Percentiles rank a stretch among this genome's conserved stretches.
phyloP scores from a whole-genome alignment of 2,797 vertebrate species.

The Pipistrellus kuhlii region DNA sequence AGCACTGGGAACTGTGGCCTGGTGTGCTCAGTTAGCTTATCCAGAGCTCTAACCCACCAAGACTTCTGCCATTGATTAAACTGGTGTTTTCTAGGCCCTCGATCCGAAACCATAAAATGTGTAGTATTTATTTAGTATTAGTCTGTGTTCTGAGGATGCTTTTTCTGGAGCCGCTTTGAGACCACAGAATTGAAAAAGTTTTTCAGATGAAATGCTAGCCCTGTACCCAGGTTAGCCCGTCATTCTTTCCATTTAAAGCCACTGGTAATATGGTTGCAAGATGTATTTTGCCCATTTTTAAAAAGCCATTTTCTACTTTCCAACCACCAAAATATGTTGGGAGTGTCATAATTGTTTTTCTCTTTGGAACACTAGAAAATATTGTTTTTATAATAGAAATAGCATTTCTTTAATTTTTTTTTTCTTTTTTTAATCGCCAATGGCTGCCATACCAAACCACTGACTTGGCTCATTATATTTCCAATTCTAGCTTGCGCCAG shows the following conservation, averaged over 20 bases:
- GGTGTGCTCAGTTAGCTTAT: not conserved
- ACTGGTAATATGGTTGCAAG: slow-evolving; percentile 73
- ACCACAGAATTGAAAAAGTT: slow-evolving; percentile 82
- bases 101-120: slow-evolving; percentile 73
- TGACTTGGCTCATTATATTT: slow-evolving; percentile 68
- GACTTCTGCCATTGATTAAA: slow-evolving; percentile 55
- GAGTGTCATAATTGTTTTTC: slow-evolving; percentile 80
- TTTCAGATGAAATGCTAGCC: slow-evolving; percentile 79
- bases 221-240: slow-evolving; percentile 68
- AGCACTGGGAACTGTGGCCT: not conserved
- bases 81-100: slow-evolving; percentile 55
- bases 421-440: slow-evolving; percentile 68
- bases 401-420: slow-evolving; percentile 76
- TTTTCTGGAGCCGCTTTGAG: slow-evolving; percentile 83
- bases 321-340: slow-evolving; percentile 81
- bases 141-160: slow-evolving; percentile 80
- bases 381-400: slow-evolving; percentile 82
- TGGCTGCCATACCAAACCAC: slow-evolving; percentile 79
- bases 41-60: not conserved
- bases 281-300: slow-evolving; percentile 74
- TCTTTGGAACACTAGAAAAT: slow-evolving; percentile 73
- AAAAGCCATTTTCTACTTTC: slow-evolving; percentile 77
- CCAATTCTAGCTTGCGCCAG: slow-evolving; percentile 71
- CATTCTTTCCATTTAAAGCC: slow-evolving; percentile 82
- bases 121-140: slow-evolving; percentile 79